Evolutionary conservation across 2,797 vertebrate species (phyloP).

Genomic region (Tenualosa ilisha): DNA sequence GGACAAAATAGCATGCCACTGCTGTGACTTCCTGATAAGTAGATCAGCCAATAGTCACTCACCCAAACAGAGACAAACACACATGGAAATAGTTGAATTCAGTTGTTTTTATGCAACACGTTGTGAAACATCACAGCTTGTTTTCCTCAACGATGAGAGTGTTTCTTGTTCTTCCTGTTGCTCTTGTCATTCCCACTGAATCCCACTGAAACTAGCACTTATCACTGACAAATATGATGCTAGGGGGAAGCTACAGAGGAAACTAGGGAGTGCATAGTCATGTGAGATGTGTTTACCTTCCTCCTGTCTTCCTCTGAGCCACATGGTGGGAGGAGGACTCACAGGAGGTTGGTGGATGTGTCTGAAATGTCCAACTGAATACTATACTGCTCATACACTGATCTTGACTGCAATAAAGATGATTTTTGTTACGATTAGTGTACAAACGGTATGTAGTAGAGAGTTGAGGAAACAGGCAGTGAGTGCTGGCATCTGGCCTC

Average conservation of each 20-base stretch:
- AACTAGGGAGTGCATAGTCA: not conserved
- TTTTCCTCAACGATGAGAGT: not conserved
- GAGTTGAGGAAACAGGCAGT: not conserved
- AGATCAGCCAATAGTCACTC: not conserved
- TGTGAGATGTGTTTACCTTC: not conserved
- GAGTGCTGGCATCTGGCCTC: not conserved
- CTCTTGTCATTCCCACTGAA: not conserved
- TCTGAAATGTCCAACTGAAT: too few relatives aligned
- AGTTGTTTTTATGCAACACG: not conserved
- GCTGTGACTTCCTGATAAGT: not conserved
- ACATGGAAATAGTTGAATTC: not conserved
- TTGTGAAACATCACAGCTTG: not conserved
- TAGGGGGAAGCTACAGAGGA: not conserved
- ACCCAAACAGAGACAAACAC: not conserved
- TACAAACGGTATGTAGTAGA: too few relatives aligned
- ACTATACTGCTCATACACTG: too few relatives aligned
- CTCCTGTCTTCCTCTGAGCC: not conserved
- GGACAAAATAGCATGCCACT: not conserved
- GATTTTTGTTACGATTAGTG: too few relatives aligned
- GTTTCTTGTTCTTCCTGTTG: not conserved
- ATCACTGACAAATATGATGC: not conserved
- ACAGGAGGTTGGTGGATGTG: not conserved
- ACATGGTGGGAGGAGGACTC: not conserved
- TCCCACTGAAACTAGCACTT: not conserved
- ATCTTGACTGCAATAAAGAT: too few relatives aligned